Evolutionary conservation across 1,140 invertebrate genomes (phyloP).

Genomic region (Drosophila punjabiensis): DNA sequence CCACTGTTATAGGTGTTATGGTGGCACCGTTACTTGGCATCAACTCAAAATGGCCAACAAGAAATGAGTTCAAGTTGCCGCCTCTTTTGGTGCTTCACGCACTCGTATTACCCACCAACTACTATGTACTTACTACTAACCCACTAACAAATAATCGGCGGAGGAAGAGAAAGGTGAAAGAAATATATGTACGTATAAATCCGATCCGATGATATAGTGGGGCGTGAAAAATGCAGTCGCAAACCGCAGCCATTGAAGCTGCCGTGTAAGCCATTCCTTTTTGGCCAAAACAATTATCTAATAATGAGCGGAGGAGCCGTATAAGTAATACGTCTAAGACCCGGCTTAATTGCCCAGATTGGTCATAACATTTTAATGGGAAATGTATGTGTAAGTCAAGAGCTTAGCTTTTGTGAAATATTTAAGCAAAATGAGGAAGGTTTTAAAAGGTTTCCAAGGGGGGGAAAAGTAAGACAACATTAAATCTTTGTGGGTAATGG

Average conservation of each 20-base stretch:
- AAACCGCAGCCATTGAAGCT: conserved; percentile 18
- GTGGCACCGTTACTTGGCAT: conserved; percentile 23
- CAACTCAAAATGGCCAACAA: conserved; percentile 44
- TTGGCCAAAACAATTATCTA: conserved; percentile 54
- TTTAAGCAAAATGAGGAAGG: neutral
- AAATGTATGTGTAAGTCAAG: neutral
- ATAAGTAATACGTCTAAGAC: neutral
- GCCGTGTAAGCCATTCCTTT: conserved; percentile 26
- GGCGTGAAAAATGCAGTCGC: conserved; percentile 59
- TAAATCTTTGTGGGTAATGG: neutral
- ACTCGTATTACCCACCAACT: conserved; percentile 15
- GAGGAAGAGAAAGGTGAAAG: conserved; percentile 7
- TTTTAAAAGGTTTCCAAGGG: neutral
- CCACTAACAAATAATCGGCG: conserved; percentile 1
- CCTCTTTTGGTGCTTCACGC: conserved; percentile 23
- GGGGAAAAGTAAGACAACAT: neutral
- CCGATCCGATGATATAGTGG: conserved; percentile 29
- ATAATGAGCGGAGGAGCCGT: conserved; percentile 16
- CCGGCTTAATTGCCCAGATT: conserved; percentile 23
- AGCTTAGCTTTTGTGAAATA: neutral
- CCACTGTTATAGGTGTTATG: conserved; percentile 1
- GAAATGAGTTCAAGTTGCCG: conserved; percentile 58
- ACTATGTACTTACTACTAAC: neutral
- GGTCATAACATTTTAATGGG: conserved; percentile 20
- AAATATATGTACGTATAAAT: conserved; percentile 15